Conservation (phyloP, 2,113 vertebrate species). For the Peromyscus maniculatus region DNA sequence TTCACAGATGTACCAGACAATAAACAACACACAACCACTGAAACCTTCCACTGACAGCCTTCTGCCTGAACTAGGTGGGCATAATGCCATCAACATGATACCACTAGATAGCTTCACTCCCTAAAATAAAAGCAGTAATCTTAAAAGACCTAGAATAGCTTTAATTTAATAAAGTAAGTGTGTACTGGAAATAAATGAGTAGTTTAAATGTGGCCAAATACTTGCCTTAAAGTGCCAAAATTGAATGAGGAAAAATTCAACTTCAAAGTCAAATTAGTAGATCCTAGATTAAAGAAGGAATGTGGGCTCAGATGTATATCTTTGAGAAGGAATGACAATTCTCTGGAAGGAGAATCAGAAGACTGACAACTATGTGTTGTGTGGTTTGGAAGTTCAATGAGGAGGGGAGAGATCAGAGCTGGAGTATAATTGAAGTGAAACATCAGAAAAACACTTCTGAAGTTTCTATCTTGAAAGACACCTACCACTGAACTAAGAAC, state of each 20-base stretch:
- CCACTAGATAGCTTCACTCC: neutral
- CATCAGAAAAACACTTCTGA: neutral
- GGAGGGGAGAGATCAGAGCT: neutral
- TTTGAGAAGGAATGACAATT: constrained; percentile 46
- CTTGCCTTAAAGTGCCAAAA: constrained; percentile 50
- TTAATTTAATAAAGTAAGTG: neutral
- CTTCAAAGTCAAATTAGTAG: constrained; percentile 59
- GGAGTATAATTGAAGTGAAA: neutral
- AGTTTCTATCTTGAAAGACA: neutral
- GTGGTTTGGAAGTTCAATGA: neutral
- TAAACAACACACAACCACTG: neutral
- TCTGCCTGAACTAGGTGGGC: neutral
- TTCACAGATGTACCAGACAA: neutral
- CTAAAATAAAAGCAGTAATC: neutral
- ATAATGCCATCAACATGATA: neutral
- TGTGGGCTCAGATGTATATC: constrained; percentile 50
- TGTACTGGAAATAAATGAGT: constrained; percentile 20
- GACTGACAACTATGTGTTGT: neutral
- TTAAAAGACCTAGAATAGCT: neutral
- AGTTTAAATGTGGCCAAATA: neutral
- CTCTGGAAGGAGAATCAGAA: neutral
- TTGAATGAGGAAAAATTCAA: constrained; percentile 34
- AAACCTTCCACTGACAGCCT: neutral
- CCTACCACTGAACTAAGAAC: neutral
- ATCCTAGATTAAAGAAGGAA: constrained; percentile 68